phyloP scores from a whole-genome alignment of 2,113 vertebrate genomes.

The Odobenus rosmarus region DNA sequence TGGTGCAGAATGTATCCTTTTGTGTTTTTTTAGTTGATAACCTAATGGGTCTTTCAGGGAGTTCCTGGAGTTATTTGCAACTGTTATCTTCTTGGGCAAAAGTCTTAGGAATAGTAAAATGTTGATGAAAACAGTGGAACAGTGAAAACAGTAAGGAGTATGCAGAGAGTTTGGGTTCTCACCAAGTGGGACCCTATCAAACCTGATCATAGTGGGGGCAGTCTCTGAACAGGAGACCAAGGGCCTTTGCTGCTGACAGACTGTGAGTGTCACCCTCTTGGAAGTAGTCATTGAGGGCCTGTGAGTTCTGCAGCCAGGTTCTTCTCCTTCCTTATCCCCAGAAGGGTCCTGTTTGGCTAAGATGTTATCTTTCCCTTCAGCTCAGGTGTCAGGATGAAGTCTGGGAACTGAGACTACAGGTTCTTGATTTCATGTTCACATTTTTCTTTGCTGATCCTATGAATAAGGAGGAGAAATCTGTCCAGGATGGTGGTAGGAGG shows the following conservation, averaged over 20 bases:
- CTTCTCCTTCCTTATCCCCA: neutral
- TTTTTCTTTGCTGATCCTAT: neutral
- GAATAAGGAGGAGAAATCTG: neutral
- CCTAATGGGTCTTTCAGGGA: neutral
- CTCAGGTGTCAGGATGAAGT: neutral
- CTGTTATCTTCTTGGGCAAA: neutral
- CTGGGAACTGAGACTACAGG: neutral
- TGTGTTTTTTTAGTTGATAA: neutral
- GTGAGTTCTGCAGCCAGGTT: neutral
- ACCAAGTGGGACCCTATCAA: neutral
- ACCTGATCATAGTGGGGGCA: neutral
- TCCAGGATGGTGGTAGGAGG: neutral
- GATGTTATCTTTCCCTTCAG: neutral
- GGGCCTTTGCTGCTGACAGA: no score
- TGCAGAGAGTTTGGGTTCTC: neutral
- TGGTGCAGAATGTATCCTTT: neutral
- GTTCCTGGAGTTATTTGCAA: neutral
- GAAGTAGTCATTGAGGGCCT: neutral
- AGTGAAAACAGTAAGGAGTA: neutral
- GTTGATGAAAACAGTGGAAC: neutral
- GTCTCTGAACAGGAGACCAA: neutral
- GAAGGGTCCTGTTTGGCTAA: neutral
- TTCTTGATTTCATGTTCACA: neutral
- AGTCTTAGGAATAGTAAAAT: neutral
- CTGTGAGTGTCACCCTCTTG: neutral